Conservation (phyloP, 2,113 vertebrate species). For the Oncorhynchus masou region DNA sequence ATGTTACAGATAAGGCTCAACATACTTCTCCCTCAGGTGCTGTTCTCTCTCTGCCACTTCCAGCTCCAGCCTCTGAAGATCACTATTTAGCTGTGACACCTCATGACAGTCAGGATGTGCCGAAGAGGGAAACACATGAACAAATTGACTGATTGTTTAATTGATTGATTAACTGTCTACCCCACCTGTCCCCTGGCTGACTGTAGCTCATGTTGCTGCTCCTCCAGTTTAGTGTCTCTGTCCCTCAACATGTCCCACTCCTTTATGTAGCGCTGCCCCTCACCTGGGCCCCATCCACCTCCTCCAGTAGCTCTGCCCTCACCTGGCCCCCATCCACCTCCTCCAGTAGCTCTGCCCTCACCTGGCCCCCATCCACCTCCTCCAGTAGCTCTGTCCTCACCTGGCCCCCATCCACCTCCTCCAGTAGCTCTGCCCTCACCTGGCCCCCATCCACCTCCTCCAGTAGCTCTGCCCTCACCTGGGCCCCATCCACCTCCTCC, state of each 20-base stretch:
- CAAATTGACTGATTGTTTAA: neutral
- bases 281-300: slow-evolving; percentile 27
- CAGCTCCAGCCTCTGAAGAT: slow-evolving; percentile 58
- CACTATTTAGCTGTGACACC: slow-evolving; percentile 46
- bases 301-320: slow-evolving; percentile 16
- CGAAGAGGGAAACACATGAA: neutral
- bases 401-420: too few species aligned
- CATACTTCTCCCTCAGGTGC: slow-evolving; percentile 58
- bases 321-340: too few species aligned
- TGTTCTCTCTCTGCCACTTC: slow-evolving; percentile 55
- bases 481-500: too few species aligned
- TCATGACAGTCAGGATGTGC: slow-evolving; percentile 12
- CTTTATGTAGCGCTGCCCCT: slow-evolving; percentile 2
- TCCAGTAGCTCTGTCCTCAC: too few species aligned
- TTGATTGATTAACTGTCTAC: neutral
- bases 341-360: too few species aligned
- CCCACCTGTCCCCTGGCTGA: slow-evolving; percentile 39
- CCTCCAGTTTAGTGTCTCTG: slow-evolving; percentile 43
- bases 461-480: too few species aligned
- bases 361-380: too few species aligned
- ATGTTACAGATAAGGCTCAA: neutral
- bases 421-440: too few species aligned
- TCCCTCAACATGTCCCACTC: slow-evolving; percentile 50
- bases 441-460: too few species aligned
- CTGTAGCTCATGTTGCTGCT: slow-evolving; percentile 31